These are phyloP conservation scores for Zoanthus sociatus DNA, from an alignment of 92 coral and sea anemone species.

Conservation along the genomic window DNA sequence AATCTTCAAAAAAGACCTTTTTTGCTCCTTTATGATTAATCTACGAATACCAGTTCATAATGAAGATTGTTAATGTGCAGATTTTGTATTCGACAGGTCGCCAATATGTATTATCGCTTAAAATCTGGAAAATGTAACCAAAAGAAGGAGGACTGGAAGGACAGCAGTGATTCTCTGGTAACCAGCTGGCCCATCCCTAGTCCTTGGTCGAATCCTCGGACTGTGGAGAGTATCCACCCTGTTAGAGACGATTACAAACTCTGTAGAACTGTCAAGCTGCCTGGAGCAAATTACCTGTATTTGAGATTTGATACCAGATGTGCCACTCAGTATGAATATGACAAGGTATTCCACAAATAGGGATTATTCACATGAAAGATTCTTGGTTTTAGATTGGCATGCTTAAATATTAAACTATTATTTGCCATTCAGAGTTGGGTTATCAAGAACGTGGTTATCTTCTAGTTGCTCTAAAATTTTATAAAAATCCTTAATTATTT, in stretches of 20 bases:
- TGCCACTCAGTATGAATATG: conserved; percentile 96
- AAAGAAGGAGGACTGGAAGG: conserved; percentile 6
- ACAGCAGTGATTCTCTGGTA: not conserved
- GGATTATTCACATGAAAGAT: too few relatives aligned
- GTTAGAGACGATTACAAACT: conserved; percentile 86
- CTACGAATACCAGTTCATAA: too few relatives aligned
- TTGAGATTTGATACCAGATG: conserved; percentile 89
- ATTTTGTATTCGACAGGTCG: conserved; percentile 59
- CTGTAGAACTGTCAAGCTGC: conserved; percentile 73
- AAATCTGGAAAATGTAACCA: conserved; percentile 41
- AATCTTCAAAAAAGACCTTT: too few relatives aligned
- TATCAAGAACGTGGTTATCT: too few relatives aligned
- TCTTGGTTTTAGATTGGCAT: too few relatives aligned
- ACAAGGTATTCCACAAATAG: conserved; percentile 72
- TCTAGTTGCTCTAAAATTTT: too few relatives aligned
- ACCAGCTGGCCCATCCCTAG: conserved; percentile 66
- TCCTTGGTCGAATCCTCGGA: conserved; percentile 84
- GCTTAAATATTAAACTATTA: too few relatives aligned
- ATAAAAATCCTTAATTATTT: too few relatives aligned
- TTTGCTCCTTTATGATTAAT: too few relatives aligned
- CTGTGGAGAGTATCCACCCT: conserved; percentile 90
- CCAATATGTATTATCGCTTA: conserved; percentile 66
- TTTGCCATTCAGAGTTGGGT: too few relatives aligned
- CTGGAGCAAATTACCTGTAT: conserved; percentile 81
- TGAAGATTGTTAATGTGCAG: too few relatives aligned